Base-by-base conservation (phyloP, 2,888 invertebrate species). In the Callimorpha dominula region DNA sequence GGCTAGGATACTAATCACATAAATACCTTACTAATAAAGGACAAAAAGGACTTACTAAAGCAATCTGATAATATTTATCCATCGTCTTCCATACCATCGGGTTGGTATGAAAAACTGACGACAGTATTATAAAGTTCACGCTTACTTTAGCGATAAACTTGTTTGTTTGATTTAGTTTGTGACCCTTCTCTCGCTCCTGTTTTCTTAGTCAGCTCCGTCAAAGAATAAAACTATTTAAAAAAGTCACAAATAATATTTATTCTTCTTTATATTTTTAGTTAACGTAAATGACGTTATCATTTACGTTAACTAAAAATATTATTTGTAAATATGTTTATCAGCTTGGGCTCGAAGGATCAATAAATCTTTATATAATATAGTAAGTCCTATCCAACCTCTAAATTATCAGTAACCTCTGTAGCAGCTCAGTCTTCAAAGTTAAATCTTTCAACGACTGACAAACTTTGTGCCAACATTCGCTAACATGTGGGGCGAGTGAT, bases 381-480 rank as follows among this genome's bases (percentile, higher is more conserved):
- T 12, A 15, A 65, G 17, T 40, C 7, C 5, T 60, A 57, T 46
- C 14, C 57, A 71, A 20, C 40, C 66, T 11, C 11, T 4, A 71
- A 67, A 40, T 52, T 72, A 9, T 20, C 68, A 66, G 42, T 42
- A 40, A 63, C 52, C 49, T 68, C 57, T 68, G 52, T 20, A 42
- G 57, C 46, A 70, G 31, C 31, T 31, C 31, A 31, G 17, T 43
- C 14, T 46, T 43, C 14, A 67, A 60, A 74, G 74, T 71, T 74
- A 73, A 69, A 73, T 73, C 67, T 70, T 64, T 50, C 40, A 43
- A 40, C 31, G 67, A 50, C 15, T 70, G 62, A 70, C 73, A 70
- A 74, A 74, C 31, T 74, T 74, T 71, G 71, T 20, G 14, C 70
- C 64, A 71, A 74, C 74, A 65, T 74, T 70, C 57, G 52, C 52